phyloP scores from a whole-genome alignment of 2,888 invertebrate species.

The Drosophila siamana region DNA sequence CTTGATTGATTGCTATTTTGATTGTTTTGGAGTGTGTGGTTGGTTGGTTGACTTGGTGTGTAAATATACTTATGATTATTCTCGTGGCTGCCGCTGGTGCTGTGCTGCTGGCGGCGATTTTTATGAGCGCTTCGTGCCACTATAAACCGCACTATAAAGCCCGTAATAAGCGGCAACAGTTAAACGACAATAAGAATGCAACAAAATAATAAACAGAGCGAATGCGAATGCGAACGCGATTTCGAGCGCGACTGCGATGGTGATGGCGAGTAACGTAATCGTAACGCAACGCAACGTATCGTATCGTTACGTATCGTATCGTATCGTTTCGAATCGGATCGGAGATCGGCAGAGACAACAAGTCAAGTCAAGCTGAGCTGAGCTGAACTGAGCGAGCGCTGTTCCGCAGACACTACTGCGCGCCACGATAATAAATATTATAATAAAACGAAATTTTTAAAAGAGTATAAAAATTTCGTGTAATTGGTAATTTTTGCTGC shows the following conservation, averaged over 20 bases:
- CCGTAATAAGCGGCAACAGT: conserved; percentile 74
- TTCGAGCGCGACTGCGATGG: conserved; percentile 15
- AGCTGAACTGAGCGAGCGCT: conserved; percentile 58
- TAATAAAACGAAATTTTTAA: conserved; percentile 86
- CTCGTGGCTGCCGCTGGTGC: conserved; percentile 18
- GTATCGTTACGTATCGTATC: conserved; percentile 32
- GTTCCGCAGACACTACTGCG: conserved; percentile 85
- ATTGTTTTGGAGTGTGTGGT: conserved; percentile 15
- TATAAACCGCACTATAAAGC: conserved; percentile 60
- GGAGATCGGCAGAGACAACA: conserved; percentile 48
- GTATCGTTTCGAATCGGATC: conserved; percentile 47
- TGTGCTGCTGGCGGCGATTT: conserved; percentile 26
- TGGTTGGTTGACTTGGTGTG: conserved; percentile 2
- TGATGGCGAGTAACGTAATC: conserved; percentile 10
- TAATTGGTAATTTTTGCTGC: conserved; percentile 85
- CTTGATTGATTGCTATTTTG: conserved; percentile 47
- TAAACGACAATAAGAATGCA: conserved; percentile 79
- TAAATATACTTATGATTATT: conserved; percentile 35
- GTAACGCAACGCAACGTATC: conserved; percentile 38
- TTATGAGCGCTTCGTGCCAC: conserved; percentile 55
- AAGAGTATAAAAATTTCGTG: conserved; percentile 86
- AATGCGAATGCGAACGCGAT: conserved; percentile 30
- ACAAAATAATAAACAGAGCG: conserved; percentile 70
- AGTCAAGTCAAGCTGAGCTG: conserved; percentile 41
- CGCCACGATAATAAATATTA: conserved; percentile 86